A percentile compares a stretch with the other conserved stretches of the same genome.
phyloP scores from a whole-genome alignment of 2,888 invertebrate genomes.

The Lepidochrysops patricia region DNA sequence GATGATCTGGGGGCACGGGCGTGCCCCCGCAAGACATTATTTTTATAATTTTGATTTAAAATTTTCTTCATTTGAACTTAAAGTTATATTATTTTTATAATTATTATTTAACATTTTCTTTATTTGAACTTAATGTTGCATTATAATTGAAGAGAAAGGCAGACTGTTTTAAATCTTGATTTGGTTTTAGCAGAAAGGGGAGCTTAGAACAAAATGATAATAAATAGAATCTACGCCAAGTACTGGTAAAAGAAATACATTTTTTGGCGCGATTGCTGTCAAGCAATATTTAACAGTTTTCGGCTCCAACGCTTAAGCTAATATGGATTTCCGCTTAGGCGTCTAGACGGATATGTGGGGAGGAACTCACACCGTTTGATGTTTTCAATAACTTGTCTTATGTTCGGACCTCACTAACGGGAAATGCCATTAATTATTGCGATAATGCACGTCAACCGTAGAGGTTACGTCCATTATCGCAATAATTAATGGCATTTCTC shows the following conservation, averaged over 20 bases:
- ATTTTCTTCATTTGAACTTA: too few species aligned
- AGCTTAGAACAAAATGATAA: conserved; percentile 60
- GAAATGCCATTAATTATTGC: too few species aligned
- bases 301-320: conserved; percentile 54
- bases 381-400: neutral
- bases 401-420: too few species aligned
- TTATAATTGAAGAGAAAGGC: neutral
- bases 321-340: conserved; percentile 45
- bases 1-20: too few species aligned
- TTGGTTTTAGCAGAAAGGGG: conserved; percentile 72
- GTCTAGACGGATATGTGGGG: conserved; percentile 34
- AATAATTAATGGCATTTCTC: too few species aligned
- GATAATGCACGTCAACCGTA: too few species aligned
- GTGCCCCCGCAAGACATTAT: too few species aligned
- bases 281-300: conserved; percentile 42
- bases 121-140: neutral
- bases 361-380: conserved; percentile 35
- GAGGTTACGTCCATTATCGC: too few species aligned
- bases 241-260: conserved; percentile 57
- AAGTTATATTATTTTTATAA: conserved; percentile 36
- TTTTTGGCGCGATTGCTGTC: conserved; percentile 47
- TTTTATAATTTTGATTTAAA: neutral
- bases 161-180: conserved; percentile 32
- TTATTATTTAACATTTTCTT: neutral
- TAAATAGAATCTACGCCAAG: conserved; percentile 48